Conservation (phyloP, 2,888 invertebrate species). For the Polymixis lichenea region DNA sequence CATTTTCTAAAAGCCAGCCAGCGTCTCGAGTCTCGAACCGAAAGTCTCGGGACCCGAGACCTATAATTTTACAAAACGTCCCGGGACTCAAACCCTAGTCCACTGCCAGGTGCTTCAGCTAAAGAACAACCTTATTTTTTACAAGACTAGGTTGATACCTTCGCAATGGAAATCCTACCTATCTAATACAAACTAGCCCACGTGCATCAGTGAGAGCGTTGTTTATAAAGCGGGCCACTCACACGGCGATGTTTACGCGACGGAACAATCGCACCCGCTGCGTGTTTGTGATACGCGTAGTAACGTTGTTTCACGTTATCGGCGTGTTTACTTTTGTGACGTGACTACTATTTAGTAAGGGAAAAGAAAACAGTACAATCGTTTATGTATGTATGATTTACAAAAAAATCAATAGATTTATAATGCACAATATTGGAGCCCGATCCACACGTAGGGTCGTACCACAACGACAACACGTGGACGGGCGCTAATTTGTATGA, state of each 20-base stretch:
- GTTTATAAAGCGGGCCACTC: conserved; percentile 54
- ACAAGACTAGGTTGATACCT: too few species aligned
- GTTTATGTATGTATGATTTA: background rate
- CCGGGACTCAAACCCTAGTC: too few species aligned
- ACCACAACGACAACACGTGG: background rate
- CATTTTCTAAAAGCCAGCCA: too few species aligned
- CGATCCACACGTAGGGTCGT: too few species aligned
- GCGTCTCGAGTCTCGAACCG: too few species aligned
- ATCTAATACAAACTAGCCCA: conserved; percentile 7
- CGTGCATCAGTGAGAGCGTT: conserved; percentile 31
- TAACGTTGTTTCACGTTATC: conserved; percentile 32
- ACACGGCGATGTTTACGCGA: conserved; percentile 47
- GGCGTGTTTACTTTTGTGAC: conserved; percentile 25
- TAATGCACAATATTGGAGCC: background rate
- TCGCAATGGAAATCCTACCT: too few species aligned
- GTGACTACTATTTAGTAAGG: conserved; percentile 12
- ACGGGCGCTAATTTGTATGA: background rate
- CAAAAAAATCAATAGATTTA: background rate
- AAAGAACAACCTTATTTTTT: background rate
- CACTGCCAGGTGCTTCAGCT: background rate
- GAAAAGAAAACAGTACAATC: background rate
- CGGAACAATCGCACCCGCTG: conserved; percentile 50
- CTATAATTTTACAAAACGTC: too few species aligned
- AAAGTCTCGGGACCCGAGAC: too few species aligned
- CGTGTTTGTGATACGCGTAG: conserved; percentile 49